Conservation (phyloP, 1,140 invertebrate genomes). For the Drosophila varians region DNA sequence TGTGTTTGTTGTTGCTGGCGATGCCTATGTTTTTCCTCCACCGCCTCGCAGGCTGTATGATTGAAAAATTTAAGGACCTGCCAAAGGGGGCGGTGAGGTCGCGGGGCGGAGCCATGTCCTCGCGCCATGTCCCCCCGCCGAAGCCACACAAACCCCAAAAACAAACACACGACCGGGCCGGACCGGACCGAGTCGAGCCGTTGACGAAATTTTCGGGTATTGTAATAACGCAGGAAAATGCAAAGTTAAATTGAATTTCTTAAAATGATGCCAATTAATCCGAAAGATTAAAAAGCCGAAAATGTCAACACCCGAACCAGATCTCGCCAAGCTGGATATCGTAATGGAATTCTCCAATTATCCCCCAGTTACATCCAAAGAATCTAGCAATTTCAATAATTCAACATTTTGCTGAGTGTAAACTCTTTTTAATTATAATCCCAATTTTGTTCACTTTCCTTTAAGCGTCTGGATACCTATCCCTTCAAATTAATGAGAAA, state of each 20-base stretch:
- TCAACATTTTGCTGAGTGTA: no score
- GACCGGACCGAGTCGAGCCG: no score
- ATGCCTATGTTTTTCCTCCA: constrained; percentile 1
- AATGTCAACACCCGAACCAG: constrained; percentile 39
- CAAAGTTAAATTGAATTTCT: constrained; percentile 71
- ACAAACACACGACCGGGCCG: not conserved
- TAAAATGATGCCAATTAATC: constrained; percentile 78
- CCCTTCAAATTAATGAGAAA: no score
- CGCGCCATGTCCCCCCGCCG: not conserved
- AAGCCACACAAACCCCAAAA: not conserved
- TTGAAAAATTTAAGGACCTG: constrained; percentile 75
- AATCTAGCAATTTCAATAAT: no score
- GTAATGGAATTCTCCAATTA: no score
- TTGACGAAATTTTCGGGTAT: constrained; percentile 21
- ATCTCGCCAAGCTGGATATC: not conserved
- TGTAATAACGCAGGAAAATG: constrained; percentile 66
- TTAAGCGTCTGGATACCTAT: no score
- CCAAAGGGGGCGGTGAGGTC: not conserved
- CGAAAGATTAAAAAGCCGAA: constrained; percentile 62
- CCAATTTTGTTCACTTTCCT: no score
- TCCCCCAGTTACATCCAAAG: no score
- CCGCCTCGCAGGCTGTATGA: constrained; percentile 66
- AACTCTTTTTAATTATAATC: no score
- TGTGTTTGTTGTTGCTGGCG: constrained; percentile 30
- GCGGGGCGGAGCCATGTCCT: constrained; percentile 15